These are phyloP conservation scores for Netelia virgata DNA, from an alignment of 2,888 invertebrate species.

Conservation along the genomic window DNA sequence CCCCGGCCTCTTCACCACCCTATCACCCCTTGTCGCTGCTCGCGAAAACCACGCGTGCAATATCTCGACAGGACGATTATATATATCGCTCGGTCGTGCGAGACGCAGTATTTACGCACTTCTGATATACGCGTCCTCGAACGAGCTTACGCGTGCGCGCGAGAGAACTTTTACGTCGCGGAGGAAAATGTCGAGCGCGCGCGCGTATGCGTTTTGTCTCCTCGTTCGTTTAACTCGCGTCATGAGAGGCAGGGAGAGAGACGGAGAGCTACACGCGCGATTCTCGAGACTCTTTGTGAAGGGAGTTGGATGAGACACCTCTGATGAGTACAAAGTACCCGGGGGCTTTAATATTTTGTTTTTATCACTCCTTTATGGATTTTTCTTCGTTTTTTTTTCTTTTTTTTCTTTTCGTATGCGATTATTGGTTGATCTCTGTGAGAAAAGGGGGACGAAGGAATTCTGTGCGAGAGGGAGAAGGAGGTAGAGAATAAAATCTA, in stretches of 20 bases:
- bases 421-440: slow-evolving; percentile 56
- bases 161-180: slow-evolving; percentile 17
- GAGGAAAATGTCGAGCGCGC: not conserved
- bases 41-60: slow-evolving; percentile 3
- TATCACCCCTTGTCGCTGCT: no score
- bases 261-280: not conserved
- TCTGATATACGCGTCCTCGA: slow-evolving; percentile 61
- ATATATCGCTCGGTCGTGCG: slow-evolving; percentile 17
- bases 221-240: slow-evolving; percentile 57
- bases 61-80: slow-evolving; percentile 58
- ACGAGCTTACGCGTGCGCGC: slow-evolving; percentile 28
- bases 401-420: slow-evolving; percentile 2
- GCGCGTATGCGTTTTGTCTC: slow-evolving; percentile 18
- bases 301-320: slow-evolving; percentile 53
- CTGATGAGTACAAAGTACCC: slow-evolving; percentile 68
- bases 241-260: not conserved
- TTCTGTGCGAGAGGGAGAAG: slow-evolving; percentile 4
- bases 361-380: not conserved
- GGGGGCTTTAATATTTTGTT: slow-evolving; percentile 33
- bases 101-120: slow-evolving; percentile 57
- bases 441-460: slow-evolving; percentile 39
- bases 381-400: not conserved
- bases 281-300: slow-evolving; percentile 44
- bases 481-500: slow-evolving; percentile 45
- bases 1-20: slow-evolving; percentile 39